Conservation (phyloP, 37 sponge, comb jelly and placozoan species). For the Hexactinellida sp. region DNA sequence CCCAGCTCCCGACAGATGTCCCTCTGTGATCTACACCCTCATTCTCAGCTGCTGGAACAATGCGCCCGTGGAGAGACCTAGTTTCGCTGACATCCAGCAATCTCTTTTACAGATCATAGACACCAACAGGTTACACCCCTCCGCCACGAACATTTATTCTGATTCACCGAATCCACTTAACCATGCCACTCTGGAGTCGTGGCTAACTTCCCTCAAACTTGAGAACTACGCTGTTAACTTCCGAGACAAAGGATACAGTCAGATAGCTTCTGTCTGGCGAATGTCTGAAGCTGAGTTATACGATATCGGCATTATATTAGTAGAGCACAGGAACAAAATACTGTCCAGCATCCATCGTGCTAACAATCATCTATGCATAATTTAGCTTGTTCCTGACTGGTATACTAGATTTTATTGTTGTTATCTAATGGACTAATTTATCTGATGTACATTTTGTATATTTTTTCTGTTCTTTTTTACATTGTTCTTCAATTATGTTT, state of each 20-base stretch:
- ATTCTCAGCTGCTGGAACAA: not conserved
- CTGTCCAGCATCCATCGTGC: not conserved
- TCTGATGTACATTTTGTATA: too few species aligned
- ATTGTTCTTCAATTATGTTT: too few species aligned
- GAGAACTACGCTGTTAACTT: not conserved
- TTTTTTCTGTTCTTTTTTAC: too few species aligned
- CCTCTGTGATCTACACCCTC: not conserved
- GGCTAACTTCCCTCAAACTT: slow-evolving; percentile 1
- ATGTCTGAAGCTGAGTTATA: not conserved
- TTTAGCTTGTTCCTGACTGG: not conserved
- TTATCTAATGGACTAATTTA: too few species aligned
- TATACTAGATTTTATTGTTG: too few species aligned
- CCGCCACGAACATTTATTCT: not conserved
- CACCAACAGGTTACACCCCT: not conserved
- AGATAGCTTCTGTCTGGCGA: not conserved
- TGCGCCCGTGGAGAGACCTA: not conserved
- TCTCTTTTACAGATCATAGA: not conserved
- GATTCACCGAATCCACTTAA: not conserved
- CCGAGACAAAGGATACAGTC: not conserved
- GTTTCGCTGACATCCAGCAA: not conserved
- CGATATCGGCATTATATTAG: not conserved
- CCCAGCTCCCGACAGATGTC: not conserved
- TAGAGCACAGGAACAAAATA: not conserved
- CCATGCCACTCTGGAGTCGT: not conserved
- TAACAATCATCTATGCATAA: not conserved